Base-by-base conservation (phyloP, 1,140 invertebrate genomes). In the Artemia franciscana region DNA sequence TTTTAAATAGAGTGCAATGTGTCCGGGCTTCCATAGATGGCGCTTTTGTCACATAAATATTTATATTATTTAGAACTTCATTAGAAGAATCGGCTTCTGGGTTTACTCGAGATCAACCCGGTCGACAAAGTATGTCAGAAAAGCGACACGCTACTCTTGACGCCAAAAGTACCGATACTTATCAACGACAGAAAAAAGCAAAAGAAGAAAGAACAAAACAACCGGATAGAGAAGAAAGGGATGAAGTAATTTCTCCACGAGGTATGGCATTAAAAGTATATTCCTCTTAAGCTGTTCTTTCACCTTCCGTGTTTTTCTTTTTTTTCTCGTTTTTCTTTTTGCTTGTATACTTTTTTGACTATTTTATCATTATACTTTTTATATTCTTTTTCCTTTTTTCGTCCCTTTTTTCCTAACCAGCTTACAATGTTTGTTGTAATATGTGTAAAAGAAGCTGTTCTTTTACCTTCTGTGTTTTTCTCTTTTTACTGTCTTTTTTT, bases 101-200 rank as follows among this genome's bases (percentile, higher is more conserved):
- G 59, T 88, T 88, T 70, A 81, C 83, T 24, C 77, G 93, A 30
- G 92, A 96, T 74, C 91, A 90, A 5, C 82, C 96, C 65, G 92
- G 92, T 0, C 76, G 92, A 24, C 89, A 94, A 73, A 94, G 90
- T 72, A 96, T 98, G 85, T 95, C 91, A 0, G 93, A 97, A 74
- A 96, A 96, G 72, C 77, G 92, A 58, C 90, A 94, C 72, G 91
- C 91, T 0, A 88, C 90, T 9, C 73, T 93, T 28, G 91, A 96
- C 75, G 91, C 92, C n/a, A 86, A 89, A 72, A 84, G 80, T 68
- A 94, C 90, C 1, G 91, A 92, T 70, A 94, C 91, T 4, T 96
- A 95, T 72, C 88, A 94, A 73, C 80, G 88, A 66, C 91, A 89
- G 66, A 94, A 94, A 75, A 88, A 90, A 70, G 71, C 84, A 18